Evolutionary conservation across 1,140 invertebrate species (phyloP).

Genomic region (Zaprionus ghesquierei): DNA sequence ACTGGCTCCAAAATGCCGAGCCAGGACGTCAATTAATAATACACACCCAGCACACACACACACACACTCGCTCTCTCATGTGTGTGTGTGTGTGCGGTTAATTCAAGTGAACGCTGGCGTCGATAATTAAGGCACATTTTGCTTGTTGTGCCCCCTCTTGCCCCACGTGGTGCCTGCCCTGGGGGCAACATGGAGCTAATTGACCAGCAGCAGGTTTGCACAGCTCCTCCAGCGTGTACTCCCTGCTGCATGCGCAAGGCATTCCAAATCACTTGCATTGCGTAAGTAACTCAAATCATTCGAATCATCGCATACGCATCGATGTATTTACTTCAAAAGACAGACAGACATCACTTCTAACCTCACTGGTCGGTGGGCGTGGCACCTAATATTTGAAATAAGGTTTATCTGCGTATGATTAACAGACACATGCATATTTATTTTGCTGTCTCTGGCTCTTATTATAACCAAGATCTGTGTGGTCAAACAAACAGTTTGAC

Average conservation of each 20-base stretch:
- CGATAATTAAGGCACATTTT: slow-evolving; percentile 23
- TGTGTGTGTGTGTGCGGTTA: slow-evolving; percentile 40
- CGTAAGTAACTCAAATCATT: slow-evolving; percentile 1
- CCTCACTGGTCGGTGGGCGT: too few relatives aligned
- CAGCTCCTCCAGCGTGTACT: background rate
- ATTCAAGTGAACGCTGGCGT: slow-evolving; percentile 51
- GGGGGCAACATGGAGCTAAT: slow-evolving; percentile 13
- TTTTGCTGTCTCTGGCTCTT: too few relatives aligned
- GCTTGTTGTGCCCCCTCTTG: too few relatives aligned
- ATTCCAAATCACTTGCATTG: background rate
- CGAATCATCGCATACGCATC: background rate
- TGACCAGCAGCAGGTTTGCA: slow-evolving; percentile 18
- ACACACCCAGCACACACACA: background rate
- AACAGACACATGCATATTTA: too few relatives aligned
- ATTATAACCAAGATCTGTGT: too few relatives aligned
- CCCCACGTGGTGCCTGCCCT: slow-evolving; percentile 8
- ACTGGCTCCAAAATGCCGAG: slow-evolving; percentile 33
- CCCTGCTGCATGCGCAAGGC: background rate
- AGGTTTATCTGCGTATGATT: too few relatives aligned
- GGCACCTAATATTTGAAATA: too few relatives aligned
- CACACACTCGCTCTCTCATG: background rate
- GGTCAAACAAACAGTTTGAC: too few relatives aligned
- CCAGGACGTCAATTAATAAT: slow-evolving; percentile 31
- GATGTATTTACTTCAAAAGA: too few relatives aligned
- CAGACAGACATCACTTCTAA: too few relatives aligned